These are phyloP conservation scores for Orthosia cruda DNA, from an alignment of 2,888 invertebrate genomes.

Conservation along the genomic window DNA sequence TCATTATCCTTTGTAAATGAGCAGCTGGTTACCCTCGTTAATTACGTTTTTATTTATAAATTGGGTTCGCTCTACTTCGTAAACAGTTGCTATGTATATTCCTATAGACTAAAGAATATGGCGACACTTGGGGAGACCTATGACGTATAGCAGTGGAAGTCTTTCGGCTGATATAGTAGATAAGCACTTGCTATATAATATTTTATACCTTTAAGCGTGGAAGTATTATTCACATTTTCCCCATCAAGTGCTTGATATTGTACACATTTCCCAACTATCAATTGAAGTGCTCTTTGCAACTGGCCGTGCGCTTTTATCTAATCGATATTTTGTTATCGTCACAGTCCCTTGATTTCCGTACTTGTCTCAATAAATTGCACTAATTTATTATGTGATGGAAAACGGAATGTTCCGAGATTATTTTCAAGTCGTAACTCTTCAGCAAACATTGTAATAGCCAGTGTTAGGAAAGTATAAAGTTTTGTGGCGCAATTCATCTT, in stretches of 20 bases:
- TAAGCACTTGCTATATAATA: not conserved
- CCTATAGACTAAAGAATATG: not conserved
- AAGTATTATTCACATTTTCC: constrained; percentile 11
- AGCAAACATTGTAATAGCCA: constrained; percentile 29
- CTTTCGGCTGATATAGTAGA: not conserved
- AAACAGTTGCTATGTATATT: constrained; percentile 26
- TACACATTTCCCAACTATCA: constrained; percentile 35
- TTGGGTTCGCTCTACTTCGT: constrained; percentile 48
- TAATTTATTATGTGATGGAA: constrained; percentile 41
- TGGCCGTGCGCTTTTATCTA: constrained; percentile 54
- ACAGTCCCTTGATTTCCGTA: constrained; percentile 46
- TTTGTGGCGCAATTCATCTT: constrained; percentile 62
- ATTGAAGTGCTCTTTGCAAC: constrained; percentile 52
- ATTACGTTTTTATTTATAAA: constrained; percentile 71
- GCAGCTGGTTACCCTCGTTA: constrained; percentile 75
- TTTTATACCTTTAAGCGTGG: not conserved
- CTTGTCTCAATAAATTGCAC: constrained; percentile 45
- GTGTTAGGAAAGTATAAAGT: constrained; percentile 52
- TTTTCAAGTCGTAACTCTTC: constrained; percentile 45
- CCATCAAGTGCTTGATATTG: constrained; percentile 36
- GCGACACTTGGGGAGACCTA: not conserved
- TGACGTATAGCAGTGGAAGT: not conserved
- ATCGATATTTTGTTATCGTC: constrained; percentile 55
- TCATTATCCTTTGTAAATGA: constrained; percentile 74
- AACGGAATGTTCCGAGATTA: constrained; percentile 40